Evolutionary conservation across 2,113 vertebrate genomes (phyloP).

Genomic region (Odocoileus hemionus): DNA sequence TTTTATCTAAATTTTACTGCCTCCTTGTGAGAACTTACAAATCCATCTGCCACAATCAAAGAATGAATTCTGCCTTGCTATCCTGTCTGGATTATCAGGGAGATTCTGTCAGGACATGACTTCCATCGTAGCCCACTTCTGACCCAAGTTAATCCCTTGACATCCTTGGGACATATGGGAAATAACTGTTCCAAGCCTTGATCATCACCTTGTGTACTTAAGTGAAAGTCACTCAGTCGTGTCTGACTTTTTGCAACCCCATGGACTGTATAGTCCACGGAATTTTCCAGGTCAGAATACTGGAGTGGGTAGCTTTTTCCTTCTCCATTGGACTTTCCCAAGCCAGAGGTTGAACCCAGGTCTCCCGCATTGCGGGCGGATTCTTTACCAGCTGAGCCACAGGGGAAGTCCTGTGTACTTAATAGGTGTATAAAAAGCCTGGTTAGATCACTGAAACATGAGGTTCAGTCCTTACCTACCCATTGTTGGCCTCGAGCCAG

Average conservation of each 20-base stretch:
- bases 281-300: not conserved
- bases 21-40: not conserved
- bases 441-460: not conserved
- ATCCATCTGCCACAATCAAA: not conserved
- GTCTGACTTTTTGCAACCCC: not conserved
- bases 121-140: not conserved
- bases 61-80: not conserved
- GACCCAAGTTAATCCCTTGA: not conserved
- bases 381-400: not conserved
- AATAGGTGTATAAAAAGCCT: not conserved
- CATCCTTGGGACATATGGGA: not conserved
- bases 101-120: not conserved
- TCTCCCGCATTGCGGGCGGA: rapidly evolving
- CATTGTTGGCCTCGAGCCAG: not conserved
- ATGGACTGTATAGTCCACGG: not conserved
- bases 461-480: not conserved
- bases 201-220: not conserved
- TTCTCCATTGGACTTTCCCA: not conserved
- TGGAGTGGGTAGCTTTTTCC: not conserved
- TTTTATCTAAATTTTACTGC: not conserved
- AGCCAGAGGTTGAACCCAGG: not conserved
- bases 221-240: not conserved
- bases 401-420: not conserved
- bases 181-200: not conserved
- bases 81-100: not conserved